Conservation (phyloP, 2,888 invertebrate genomes). For the Catocala fraxini region DNA sequence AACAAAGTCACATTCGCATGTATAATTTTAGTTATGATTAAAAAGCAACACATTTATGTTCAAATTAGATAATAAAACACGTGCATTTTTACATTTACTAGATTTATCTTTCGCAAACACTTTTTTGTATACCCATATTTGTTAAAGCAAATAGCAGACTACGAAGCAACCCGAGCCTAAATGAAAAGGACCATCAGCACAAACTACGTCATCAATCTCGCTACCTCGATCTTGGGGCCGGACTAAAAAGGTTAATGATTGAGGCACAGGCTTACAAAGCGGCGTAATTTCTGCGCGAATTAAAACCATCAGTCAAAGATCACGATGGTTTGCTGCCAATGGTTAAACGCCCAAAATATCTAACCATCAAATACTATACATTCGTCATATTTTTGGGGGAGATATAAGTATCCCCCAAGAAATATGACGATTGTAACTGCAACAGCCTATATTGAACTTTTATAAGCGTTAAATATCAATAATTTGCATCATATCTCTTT, state of each 20-base stretch:
- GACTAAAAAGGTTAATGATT: slow-evolving; percentile 24
- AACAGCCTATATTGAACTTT: too few relatives aligned
- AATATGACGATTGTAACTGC: too few relatives aligned
- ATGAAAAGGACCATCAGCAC: slow-evolving; percentile 25
- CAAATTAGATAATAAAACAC: background rate
- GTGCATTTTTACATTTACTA: background rate
- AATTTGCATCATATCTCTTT: too few relatives aligned
- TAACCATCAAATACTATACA: too few relatives aligned
- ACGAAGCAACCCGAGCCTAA: slow-evolving; percentile 12
- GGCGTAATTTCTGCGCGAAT: slow-evolving; percentile 19
- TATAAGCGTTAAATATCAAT: too few relatives aligned
- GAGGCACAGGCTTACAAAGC: slow-evolving; percentile 16
- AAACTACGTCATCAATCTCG: slow-evolving; percentile 25
- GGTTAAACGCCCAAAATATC: background rate
- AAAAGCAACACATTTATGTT: too few relatives aligned
- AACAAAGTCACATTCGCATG: too few relatives aligned
- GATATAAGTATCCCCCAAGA: too few relatives aligned
- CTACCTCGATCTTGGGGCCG: slow-evolving; percentile 15
- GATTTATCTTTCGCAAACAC: background rate
- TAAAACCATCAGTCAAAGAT: slow-evolving; percentile 21
- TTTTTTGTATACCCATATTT: background rate
- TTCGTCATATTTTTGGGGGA: too few relatives aligned
- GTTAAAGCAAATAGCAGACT: background rate
- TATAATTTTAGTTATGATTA: too few relatives aligned
- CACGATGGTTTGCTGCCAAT: slow-evolving; percentile 4